Percentiles rank a stretch among this genome's conserved stretches.
phyloP scores from a whole-genome alignment of 2,888 invertebrate genomes.

The Spialia ferax region DNA sequence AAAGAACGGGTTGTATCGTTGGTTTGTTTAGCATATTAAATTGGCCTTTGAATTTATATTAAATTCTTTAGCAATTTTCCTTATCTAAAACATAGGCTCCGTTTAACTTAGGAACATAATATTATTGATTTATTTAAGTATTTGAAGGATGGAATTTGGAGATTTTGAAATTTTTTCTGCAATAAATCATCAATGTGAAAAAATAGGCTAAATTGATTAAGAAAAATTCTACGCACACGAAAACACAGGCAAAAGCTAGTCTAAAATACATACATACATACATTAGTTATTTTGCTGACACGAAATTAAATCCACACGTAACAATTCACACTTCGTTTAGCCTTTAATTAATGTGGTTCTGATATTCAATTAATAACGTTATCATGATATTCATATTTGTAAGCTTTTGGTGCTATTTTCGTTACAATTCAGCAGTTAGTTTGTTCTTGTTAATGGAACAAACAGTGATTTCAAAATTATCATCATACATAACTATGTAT shows the following conservation, averaged over 20 bases:
- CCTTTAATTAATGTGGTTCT: slow-evolving; percentile 9
- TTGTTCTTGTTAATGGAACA: not conserved
- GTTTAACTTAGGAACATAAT: too few species aligned
- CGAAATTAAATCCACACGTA: slow-evolving; percentile 10
- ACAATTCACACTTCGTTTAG: slow-evolving; percentile 10
- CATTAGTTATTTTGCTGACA: slow-evolving; percentile 1
- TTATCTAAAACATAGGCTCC: too few species aligned
- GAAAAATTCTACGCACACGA: too few species aligned
- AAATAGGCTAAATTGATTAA: too few species aligned
- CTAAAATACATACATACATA: not conserved
- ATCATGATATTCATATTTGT: slow-evolving; percentile 1
- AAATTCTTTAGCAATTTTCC: too few species aligned
- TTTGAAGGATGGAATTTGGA: too few species aligned
- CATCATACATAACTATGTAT: too few species aligned
- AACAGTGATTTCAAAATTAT: not conserved
- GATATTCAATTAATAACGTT: slow-evolving; percentile 11
- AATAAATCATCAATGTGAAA: too few species aligned
- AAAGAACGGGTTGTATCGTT: not conserved
- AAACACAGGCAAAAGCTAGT: too few species aligned
- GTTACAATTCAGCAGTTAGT: not conserved
- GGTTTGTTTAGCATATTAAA: not conserved
- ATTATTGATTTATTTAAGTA: too few species aligned
- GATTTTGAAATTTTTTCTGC: too few species aligned
- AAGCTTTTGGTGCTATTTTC: not conserved
- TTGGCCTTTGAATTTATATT: not conserved